Conservation (phyloP, 2,797 vertebrate species). For the Macrochelys suwanniensis region DNA sequence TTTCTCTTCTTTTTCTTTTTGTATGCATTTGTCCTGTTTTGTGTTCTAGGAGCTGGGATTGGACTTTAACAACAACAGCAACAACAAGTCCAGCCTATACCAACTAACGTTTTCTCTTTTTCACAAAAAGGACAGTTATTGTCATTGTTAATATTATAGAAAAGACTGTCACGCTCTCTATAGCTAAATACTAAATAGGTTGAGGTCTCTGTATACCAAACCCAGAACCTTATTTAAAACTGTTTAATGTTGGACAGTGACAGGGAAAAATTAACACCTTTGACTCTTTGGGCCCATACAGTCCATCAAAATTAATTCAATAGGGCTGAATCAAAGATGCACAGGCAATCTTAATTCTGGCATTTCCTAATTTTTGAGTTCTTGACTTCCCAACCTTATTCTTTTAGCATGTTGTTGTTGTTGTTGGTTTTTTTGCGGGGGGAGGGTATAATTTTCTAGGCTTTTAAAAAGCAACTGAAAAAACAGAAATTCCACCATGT, state of each 20-base stretch:
- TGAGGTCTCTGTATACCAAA: not conserved
- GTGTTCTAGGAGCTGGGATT: too few relatives aligned
- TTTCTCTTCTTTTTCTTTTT: not conserved
- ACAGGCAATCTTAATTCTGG: not conserved
- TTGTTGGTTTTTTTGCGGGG: not conserved
- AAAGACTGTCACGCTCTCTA: not conserved
- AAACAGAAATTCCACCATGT: not conserved
- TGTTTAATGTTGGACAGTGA: not conserved
- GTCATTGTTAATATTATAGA: not conserved
- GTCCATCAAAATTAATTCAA: not conserved
- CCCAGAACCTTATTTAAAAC: not conserved
- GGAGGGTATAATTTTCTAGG: too few relatives aligned
- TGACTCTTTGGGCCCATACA: not conserved
- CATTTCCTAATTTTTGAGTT: not conserved
- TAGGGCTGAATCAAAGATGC: not conserved
- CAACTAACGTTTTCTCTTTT: not conserved
- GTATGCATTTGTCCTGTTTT: not conserved
- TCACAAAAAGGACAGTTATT: not conserved
- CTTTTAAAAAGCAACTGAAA: not conserved
- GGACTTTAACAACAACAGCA: not conserved
- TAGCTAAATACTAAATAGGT: not conserved
- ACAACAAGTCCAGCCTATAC: not conserved
- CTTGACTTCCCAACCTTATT: not conserved
- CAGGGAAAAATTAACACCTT: not conserved
- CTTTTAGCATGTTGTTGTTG: not conserved